Evolutionary conservation across 2,888 invertebrate species (phyloP).

Genomic region (Ochlodes sylvanus): DNA sequence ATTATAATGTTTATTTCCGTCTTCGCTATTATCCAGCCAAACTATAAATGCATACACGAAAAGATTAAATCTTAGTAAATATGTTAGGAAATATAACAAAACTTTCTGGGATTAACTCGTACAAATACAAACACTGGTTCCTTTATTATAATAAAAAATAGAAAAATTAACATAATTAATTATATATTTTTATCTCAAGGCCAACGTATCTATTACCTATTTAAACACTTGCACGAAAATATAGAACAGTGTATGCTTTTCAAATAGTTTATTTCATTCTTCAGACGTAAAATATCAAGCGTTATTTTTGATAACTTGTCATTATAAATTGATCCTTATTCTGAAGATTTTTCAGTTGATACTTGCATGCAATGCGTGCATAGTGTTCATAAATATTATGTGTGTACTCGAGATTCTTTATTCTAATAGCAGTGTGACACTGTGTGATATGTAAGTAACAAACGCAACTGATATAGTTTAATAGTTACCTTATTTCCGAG

Average conservation of each 20-base stretch:
- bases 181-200: conserved; percentile 26
- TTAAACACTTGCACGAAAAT: not conserved
- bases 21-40: conserved; percentile 2
- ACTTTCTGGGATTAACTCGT: conserved; percentile 6
- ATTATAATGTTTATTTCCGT: not conserved
- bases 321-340: not conserved
- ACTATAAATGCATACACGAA: not conserved
- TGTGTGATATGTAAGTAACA: conserved; percentile 67
- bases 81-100: not conserved
- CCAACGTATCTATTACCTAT: conserved; percentile 22
- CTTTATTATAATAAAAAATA: conserved; percentile 1
- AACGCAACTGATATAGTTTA: conserved; percentile 53
- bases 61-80: conserved; percentile 1
- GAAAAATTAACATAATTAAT: not conserved
- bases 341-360: not conserved
- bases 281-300: not conserved
- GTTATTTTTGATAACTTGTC: not conserved
- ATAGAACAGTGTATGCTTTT: not conserved
- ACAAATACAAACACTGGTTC: conserved; percentile 26
- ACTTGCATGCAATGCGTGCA: conserved; percentile 5
- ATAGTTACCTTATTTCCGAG: conserved; percentile 67
- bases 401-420: conserved; percentile 34
- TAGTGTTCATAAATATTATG: not conserved
- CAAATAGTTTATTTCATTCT: too few relatives aligned
- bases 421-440: conserved; percentile 52